These are phyloP conservation scores for Falcunculus frontatus DNA, from an alignment of 2,113 vertebrate genomes.

Conservation along the genomic window DNA sequence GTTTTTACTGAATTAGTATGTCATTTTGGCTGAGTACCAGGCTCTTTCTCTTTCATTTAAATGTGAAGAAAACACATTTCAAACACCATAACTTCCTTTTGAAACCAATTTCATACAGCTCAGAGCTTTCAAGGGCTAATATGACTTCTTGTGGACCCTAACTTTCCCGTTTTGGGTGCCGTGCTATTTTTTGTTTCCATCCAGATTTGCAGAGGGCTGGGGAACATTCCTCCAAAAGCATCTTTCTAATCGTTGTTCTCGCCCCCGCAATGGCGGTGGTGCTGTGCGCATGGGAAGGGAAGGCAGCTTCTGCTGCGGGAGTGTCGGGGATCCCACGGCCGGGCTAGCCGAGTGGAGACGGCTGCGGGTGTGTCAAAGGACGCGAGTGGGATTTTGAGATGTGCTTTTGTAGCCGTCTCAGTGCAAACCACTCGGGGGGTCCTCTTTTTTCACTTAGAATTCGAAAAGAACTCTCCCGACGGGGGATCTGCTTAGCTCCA, in stretches of 20 bases:
- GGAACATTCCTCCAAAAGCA: neutral
- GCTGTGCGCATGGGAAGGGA: too few relatives aligned
- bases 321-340: accelerated
- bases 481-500: neutral
- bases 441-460: neutral
- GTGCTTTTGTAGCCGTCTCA: neutral
- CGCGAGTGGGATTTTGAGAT: accelerated
- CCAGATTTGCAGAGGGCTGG: neutral
- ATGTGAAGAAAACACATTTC: neutral
- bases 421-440: neutral
- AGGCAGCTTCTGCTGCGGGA: neutral
- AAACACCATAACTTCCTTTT: neutral
- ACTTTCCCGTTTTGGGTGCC: neutral
- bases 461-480: neutral
- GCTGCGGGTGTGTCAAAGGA: neutral
- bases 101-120: neutral
- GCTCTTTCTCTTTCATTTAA: neutral
- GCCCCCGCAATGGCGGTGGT: neutral
- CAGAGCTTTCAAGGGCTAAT: neutral
- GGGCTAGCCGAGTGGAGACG: accelerated
- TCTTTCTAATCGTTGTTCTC: neutral
- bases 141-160: neutral
- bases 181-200: neutral
- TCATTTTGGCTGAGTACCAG: neutral
- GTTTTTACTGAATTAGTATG: neutral